phyloP scores from a whole-genome alignment of 2,797 vertebrate species.

The Chrysocyon brachyurus region DNA sequence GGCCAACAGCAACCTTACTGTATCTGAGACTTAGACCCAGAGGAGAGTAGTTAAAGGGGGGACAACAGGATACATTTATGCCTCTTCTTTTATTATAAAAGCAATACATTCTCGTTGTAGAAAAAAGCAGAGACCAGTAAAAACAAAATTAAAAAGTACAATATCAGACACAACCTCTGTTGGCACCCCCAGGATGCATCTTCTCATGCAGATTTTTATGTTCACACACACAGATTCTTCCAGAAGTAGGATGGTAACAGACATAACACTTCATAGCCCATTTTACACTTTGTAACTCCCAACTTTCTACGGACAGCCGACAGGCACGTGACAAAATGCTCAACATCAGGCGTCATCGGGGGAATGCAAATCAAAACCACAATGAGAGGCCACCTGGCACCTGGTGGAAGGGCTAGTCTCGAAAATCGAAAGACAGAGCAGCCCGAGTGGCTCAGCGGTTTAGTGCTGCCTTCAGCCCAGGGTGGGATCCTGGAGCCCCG shows the following conservation, averaged over 20 bases:
- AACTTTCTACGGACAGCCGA: background rate
- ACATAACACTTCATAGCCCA: background rate
- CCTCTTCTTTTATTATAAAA: background rate
- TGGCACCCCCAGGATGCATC: rapidly evolving
- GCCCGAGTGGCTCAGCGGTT: too few species aligned
- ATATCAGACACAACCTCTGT: background rate
- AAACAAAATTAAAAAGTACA: background rate
- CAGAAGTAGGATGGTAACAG: background rate
- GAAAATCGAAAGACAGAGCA: background rate
- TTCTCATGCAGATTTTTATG: background rate
- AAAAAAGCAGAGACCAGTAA: background rate
- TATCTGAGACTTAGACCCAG: background rate
- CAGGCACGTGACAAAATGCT: background rate
- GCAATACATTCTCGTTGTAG: background rate
- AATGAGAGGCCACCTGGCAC: background rate
- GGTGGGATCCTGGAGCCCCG: too few species aligned
- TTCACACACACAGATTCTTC: background rate
- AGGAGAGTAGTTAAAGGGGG: background rate
- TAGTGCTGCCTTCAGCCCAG: too few species aligned
- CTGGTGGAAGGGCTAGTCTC: rapidly evolving
- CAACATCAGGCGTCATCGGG: background rate
- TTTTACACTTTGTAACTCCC: background rate
- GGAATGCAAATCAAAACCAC: background rate
- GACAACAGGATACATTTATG: background rate
- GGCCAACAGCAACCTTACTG: too few species aligned